A percentile compares a stretch with the other conserved stretches of the same genome.
These are phyloP conservation scores for Apis florea DNA, from an alignment of 1,140 invertebrate species.

Conservation along the genomic window DNA sequence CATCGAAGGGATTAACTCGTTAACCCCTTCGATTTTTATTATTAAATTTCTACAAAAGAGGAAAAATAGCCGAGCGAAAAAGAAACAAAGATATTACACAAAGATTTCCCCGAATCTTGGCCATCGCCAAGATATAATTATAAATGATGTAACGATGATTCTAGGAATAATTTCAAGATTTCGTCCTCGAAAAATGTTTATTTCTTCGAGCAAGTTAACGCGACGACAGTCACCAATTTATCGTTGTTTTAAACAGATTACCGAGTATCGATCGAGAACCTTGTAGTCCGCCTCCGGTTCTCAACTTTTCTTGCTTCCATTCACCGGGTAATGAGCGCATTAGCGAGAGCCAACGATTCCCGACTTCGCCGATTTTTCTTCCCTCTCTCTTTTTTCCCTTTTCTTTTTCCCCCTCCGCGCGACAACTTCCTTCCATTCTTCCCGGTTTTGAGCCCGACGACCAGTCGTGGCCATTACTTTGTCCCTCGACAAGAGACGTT, in stretches of 20 bases:
- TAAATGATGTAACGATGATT: too few relatives aligned
- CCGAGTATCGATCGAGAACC: slow-evolving; percentile 10
- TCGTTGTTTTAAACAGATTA: slow-evolving; percentile 34
- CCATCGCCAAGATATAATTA: too few relatives aligned
- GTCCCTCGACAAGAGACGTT: slow-evolving; percentile 12
- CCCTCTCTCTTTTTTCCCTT: neutral
- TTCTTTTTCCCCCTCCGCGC: too few relatives aligned
- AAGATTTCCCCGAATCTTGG: too few relatives aligned
- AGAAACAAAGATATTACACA: too few relatives aligned
- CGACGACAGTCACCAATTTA: neutral
- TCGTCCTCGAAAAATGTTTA: too few relatives aligned
- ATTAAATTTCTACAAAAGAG: too few relatives aligned
- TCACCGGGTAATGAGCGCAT: slow-evolving; percentile 40
- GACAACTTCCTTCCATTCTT: slow-evolving; percentile 31
- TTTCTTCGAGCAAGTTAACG: slow-evolving; percentile 5
- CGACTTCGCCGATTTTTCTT: slow-evolving; percentile 1
- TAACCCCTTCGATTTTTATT: too few relatives aligned
- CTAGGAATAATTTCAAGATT: too few relatives aligned
- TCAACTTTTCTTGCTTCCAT: slow-evolving; percentile 33
- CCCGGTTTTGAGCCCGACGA: slow-evolving; percentile 24
- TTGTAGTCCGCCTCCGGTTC: slow-evolving; percentile 4
- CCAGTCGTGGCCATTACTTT: slow-evolving; percentile 11
- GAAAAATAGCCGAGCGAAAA: too few relatives aligned
- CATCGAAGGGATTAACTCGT: too few relatives aligned
- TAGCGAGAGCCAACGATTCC: slow-evolving; percentile 26